These are phyloP conservation scores for Aviceda cuculoides DNA, from an alignment of 2,797 vertebrate genomes.

Conservation along the genomic window DNA sequence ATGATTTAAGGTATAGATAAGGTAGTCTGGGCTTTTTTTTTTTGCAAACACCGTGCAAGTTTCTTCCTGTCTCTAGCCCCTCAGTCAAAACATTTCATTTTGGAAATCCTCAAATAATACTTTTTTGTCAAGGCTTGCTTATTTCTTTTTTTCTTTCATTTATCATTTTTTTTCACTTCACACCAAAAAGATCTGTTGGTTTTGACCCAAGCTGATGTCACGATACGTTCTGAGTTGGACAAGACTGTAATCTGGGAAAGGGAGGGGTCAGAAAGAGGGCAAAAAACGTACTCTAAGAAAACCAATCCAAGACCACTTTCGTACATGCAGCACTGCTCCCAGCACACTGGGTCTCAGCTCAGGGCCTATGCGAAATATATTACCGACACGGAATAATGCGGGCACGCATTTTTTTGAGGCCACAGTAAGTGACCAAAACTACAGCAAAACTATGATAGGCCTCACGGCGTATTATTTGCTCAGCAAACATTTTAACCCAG, in stretches of 20 bases:
- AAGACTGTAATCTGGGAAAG: neutral
- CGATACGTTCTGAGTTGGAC: neutral
- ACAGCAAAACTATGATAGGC: rapidly evolving
- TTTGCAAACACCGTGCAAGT: neutral
- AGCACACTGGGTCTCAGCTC: neutral
- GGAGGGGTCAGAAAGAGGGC: neutral
- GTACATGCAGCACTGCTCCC: neutral
- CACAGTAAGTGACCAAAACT: neutral
- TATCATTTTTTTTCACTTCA: neutral
- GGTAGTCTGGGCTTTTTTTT: neutral
- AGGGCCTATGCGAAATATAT: neutral
- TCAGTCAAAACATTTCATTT: neutral
- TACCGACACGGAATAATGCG: neutral
- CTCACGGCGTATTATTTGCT: neutral
- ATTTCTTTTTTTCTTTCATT: neutral
- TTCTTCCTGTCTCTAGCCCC: neutral
- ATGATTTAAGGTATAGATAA: neutral
- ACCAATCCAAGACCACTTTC: neutral
- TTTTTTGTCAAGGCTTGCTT: neutral
- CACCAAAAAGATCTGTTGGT: neutral
- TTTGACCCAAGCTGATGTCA: neutral
- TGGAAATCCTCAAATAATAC: neutral
- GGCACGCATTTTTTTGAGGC: too few species aligned
- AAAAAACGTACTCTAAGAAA: neutral
- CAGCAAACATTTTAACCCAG: neutral